A percentile compares a stretch with the other conserved stretches of the same genome.
phyloP scores from a whole-genome alignment of 2,888 invertebrate genomes.

The Nephrotoma appendiculata region DNA sequence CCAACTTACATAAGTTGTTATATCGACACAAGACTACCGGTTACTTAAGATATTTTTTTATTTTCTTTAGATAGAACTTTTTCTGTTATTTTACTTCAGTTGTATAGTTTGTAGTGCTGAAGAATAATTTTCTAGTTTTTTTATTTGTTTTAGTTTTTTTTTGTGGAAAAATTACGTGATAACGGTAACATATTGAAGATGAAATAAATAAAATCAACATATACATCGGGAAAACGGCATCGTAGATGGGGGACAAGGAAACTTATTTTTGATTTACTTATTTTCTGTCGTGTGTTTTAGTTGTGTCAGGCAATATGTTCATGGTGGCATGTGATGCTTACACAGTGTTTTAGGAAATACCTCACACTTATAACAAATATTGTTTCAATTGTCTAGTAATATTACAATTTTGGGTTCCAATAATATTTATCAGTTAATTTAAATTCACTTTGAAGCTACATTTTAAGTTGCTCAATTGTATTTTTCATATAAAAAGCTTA shows the following conservation, averaged over 20 bases:
- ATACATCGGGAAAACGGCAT: not conserved
- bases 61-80: not conserved
- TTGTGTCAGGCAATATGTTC: not conserved
- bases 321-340: not conserved
- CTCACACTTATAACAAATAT: no score
- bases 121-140: not conserved
- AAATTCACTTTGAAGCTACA: no score
- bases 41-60: not conserved
- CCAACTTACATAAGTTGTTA: not conserved
- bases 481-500: no score
- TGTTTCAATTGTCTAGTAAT: no score
- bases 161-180: not conserved
- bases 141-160: not conserved
- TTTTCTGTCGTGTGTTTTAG: not conserved
- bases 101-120: not conserved
- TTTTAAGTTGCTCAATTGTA: no score
- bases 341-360: not conserved
- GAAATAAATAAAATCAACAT: not conserved
- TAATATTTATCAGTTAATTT: no score
- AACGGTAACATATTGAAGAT: not conserved
- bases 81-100: not conserved
- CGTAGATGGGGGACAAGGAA: not conserved
- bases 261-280: not conserved
- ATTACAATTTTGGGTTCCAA: no score
- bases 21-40: not conserved